phyloP scores from a whole-genome alignment of 1,140 invertebrate species.

The Spodoptera litura region DNA sequence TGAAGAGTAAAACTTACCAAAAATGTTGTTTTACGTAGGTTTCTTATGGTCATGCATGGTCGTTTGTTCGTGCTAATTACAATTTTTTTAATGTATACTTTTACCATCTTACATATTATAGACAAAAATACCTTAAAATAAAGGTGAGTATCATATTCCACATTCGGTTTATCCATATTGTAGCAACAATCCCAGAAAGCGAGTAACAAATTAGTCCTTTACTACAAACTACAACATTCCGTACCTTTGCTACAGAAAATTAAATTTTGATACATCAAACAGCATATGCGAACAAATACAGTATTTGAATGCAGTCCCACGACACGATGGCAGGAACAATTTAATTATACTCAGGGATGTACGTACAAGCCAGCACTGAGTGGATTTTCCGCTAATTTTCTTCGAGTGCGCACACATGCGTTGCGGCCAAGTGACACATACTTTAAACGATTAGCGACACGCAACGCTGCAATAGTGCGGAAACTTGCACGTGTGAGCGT shows the following conservation, averaged over 20 bases:
- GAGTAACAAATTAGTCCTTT: too few species aligned
- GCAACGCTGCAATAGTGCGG: background rate
- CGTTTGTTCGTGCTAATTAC: too few species aligned
- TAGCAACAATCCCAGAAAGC: too few species aligned
- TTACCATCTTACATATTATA: too few species aligned
- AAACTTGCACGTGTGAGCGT: background rate
- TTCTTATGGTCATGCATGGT: background rate
- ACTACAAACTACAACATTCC: background rate
- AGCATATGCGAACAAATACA: background rate
- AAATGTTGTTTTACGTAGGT: background rate
- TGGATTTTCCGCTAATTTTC: conserved; percentile 24
- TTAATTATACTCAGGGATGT: conserved; percentile 1
- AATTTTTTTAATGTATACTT: too few species aligned
- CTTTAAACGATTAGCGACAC: conserved; percentile 59
- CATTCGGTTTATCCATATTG: too few species aligned
- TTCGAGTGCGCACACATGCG: background rate
- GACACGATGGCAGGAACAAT: background rate
- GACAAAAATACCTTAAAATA: too few species aligned
- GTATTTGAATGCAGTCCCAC: background rate
- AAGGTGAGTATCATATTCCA: too few species aligned
- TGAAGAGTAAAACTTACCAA: background rate
- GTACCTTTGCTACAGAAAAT: background rate
- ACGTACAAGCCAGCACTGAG: background rate
- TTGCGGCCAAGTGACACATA: conserved; percentile 48
- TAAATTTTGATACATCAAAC: background rate